Evolutionary conservation across 2,797 vertebrate genomes (phyloP).

Genomic region (Galago senegalensis): DNA sequence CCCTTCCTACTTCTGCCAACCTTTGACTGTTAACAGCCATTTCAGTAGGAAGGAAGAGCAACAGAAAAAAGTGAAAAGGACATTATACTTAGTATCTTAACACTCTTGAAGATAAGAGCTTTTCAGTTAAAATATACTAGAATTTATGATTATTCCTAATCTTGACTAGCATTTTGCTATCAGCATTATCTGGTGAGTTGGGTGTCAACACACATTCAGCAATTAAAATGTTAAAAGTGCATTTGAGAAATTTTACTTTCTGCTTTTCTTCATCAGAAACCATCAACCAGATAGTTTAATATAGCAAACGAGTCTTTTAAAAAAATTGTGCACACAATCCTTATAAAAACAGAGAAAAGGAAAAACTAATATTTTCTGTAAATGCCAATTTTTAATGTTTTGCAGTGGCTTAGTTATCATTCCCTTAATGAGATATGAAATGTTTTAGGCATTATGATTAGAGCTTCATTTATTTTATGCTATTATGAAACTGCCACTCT

Average conservation of each 20-base stretch:
- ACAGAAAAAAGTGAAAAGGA: not conserved
- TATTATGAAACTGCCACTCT: not conserved
- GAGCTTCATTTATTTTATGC: not conserved
- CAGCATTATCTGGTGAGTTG: not conserved
- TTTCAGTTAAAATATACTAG: not conserved
- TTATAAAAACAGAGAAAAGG: not conserved
- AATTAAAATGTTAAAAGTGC: not conserved
- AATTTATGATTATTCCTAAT: not conserved
- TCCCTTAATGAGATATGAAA: not conserved
- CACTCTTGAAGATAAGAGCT: not conserved
- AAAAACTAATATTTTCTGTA: not conserved
- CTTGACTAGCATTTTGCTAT: not conserved
- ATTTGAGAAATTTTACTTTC: not conserved
- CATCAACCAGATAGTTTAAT: not conserved
- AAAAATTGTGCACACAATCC: not conserved
- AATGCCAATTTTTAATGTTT: not conserved
- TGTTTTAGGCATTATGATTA: not conserved
- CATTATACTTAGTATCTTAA: not conserved
- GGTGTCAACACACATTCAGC: not conserved
- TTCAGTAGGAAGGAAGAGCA: not conserved
- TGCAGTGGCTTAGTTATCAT: not conserved
- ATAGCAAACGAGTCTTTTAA: not conserved
- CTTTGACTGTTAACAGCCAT: not conserved
- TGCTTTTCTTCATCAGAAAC: not conserved
- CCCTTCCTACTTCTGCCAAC: not conserved